A percentile compares a stretch with the other conserved stretches of the same genome.
phyloP scores from a whole-genome alignment of 2,113 vertebrate species.

The Todiramphus saurophagus region DNA sequence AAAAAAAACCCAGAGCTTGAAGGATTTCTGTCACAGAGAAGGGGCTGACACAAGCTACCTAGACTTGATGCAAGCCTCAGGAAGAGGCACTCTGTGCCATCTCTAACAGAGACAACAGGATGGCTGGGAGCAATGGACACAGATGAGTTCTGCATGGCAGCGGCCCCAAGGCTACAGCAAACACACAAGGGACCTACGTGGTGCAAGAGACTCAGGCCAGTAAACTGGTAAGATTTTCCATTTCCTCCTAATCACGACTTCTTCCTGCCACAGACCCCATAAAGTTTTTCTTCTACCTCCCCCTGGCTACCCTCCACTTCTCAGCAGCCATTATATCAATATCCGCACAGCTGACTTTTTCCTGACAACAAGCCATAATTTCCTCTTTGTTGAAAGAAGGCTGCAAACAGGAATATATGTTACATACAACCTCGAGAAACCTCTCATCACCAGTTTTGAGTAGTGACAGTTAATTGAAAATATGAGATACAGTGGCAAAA shows the following conservation, averaged over 20 bases:
- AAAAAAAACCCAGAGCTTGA: not conserved
- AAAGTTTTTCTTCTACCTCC: not conserved
- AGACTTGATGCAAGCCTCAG: not conserved
- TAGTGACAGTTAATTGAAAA: not conserved
- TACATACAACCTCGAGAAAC: not conserved
- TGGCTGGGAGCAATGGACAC: not conserved
- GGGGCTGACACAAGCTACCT: not conserved
- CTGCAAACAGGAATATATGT: not conserved
- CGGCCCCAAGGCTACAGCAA: constrained; percentile 29
- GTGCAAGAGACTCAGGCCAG: fast-evolving
- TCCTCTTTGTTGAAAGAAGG: not conserved
- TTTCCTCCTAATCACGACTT: not conserved
- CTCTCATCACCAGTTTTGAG: not conserved
- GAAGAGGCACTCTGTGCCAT: not conserved
- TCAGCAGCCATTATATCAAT: not conserved
- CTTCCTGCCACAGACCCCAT: not conserved
- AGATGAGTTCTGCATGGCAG: not conserved
- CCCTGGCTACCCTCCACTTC: not conserved
- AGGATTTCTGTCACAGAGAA: not conserved
- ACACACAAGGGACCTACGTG: not conserved
- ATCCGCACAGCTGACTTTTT: not conserved
- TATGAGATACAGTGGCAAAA: not conserved
- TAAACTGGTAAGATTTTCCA: not conserved
- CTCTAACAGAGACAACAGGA: not conserved
- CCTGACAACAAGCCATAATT: not conserved